phyloP scores from a whole-genome alignment of 2,888 invertebrate species.

The Beris chalybata region DNA sequence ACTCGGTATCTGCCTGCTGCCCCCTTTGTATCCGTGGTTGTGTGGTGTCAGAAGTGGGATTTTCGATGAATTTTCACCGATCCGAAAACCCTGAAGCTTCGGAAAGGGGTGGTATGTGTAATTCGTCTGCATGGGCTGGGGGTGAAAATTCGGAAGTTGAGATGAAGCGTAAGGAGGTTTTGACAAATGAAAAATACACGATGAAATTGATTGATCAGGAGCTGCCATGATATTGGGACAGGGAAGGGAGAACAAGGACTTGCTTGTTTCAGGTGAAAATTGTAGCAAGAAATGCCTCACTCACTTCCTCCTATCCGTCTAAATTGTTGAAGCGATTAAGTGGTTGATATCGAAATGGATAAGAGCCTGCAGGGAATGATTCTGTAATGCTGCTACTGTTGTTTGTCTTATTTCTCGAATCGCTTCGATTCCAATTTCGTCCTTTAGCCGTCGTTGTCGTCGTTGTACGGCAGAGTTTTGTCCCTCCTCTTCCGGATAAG shows the following conservation, averaged over 20 bases:
- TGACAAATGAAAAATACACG: slow-evolving; percentile 31
- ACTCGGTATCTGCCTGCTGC: background rate
- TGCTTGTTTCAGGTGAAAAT: slow-evolving; percentile 25
- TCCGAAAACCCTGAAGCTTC: no score
- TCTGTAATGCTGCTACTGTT: slow-evolving; percentile 25
- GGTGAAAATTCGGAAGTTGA: no score
- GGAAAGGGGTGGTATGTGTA: no score
- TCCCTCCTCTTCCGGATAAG: background rate
- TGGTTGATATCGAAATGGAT: slow-evolving; percentile 37
- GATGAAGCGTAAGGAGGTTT: slow-evolving; percentile 22
- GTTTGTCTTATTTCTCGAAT: slow-evolving; percentile 33
- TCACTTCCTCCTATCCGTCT: slow-evolving; percentile 12
- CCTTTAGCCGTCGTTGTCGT: background rate
- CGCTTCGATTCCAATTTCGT: slow-evolving; percentile 4
- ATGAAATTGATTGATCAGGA: slow-evolving; percentile 30
- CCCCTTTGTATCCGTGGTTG: no score
- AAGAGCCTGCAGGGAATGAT: slow-evolving; percentile 28
- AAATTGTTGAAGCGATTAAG: slow-evolving; percentile 38
- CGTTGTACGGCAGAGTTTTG: background rate
- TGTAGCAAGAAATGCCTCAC: slow-evolving; percentile 7
- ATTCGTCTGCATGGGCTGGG: no score
- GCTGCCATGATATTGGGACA: no score
- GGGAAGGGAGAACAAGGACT: background rate
- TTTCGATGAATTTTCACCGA: no score
- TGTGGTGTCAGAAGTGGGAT: no score